These are phyloP conservation scores for Microctonus hyperodae DNA, from an alignment of 2,888 invertebrate genomes.

Conservation along the genomic window DNA sequence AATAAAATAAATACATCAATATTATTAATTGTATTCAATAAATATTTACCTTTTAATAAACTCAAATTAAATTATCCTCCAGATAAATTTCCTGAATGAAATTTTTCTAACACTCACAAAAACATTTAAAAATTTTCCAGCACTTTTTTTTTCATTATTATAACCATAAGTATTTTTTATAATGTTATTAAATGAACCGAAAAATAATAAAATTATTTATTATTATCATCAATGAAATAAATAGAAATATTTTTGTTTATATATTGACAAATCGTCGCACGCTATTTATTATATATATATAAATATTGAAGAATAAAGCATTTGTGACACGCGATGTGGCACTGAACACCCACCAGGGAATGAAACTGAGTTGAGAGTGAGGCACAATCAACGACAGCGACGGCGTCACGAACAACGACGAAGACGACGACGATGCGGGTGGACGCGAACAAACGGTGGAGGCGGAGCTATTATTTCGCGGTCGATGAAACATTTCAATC, in stretches of 20 bases:
- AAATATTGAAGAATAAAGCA: constrained; percentile 1
- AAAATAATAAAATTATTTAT: too few relatives aligned
- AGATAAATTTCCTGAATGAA: too few relatives aligned
- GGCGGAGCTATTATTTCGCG: constrained; percentile 36
- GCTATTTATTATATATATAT: constrained; percentile 17
- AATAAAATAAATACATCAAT: background rate
- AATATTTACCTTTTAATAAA: too few relatives aligned
- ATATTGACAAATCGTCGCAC: background rate
- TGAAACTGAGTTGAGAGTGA: constrained; percentile 50
- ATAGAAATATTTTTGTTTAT: background rate
- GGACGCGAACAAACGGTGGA: constrained; percentile 33
- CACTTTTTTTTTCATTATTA: too few relatives aligned
- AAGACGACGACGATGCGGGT: constrained; percentile 34
- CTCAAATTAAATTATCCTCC: too few relatives aligned
- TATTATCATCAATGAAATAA: background rate
- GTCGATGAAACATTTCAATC: background rate
- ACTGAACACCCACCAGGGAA: constrained; percentile 39
- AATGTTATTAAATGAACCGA: too few relatives aligned
- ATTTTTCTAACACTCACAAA: too few relatives aligned
- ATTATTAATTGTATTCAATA: too few relatives aligned
- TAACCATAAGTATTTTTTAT: too few relatives aligned
- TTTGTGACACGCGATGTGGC: constrained; percentile 33
- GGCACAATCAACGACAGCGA: constrained; percentile 36
- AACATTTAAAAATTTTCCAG: too few relatives aligned
- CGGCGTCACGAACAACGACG: constrained; percentile 35